phyloP scores from a whole-genome alignment of 2,113 vertebrate genomes.

The Nerophis ophidion region DNA sequence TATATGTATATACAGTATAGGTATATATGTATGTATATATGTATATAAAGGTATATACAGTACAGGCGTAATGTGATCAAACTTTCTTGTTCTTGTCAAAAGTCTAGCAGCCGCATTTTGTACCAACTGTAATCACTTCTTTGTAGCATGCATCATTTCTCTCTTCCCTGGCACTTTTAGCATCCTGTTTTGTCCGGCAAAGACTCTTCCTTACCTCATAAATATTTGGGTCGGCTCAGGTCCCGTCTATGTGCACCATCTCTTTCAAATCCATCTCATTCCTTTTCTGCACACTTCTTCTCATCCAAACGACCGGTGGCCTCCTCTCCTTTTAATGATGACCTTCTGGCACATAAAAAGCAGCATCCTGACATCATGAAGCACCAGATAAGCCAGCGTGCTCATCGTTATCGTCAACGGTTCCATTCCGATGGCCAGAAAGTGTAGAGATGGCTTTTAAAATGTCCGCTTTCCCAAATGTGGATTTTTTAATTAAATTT shows the following conservation, averaged over 20 bases:
- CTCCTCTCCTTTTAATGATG: slow-evolving; percentile 19
- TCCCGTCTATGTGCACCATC: slow-evolving; percentile 18
- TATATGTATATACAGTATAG: no score
- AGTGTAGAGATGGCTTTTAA: not conserved
- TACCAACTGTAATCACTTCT: no score
- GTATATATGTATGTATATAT: no score
- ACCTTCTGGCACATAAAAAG: not conserved
- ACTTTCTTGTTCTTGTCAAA: no score
- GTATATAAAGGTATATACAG: no score
- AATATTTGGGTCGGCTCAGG: slow-evolving; percentile 55
- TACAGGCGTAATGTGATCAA: no score
- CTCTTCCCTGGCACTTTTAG: slow-evolving; percentile 19
- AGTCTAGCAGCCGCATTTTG: no score
- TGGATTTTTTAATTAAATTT: not conserved
- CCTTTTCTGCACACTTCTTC: slow-evolving; percentile 29
- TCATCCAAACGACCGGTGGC: slow-evolving; percentile 54
- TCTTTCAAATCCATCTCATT: not conserved
- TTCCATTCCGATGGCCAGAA: not conserved
- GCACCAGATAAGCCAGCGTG: no score
- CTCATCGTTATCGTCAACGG: not conserved
- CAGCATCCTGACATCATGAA: no score
- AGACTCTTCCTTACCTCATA: slow-evolving; percentile 37
- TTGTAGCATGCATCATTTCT: not conserved
- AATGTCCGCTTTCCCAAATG: not conserved
- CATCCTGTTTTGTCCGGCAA: slow-evolving; percentile 19